Conservation (phyloP, 2,888 invertebrate species). For the Pediacus dermestoides region DNA sequence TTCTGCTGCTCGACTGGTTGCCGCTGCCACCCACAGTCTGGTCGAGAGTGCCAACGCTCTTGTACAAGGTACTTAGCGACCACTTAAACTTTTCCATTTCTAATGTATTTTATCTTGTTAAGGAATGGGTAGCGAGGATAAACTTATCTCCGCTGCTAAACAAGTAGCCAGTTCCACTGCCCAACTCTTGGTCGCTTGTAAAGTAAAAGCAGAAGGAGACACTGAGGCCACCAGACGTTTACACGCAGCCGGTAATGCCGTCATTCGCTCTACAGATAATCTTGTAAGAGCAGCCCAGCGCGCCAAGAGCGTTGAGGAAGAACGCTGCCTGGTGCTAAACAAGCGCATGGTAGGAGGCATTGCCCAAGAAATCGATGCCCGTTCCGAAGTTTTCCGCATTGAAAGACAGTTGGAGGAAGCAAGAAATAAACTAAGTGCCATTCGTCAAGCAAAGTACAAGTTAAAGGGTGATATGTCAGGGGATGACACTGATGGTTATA, state of each 20-base stretch:
- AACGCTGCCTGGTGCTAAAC: conserved; percentile 85
- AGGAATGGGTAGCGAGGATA: conserved; percentile 82
- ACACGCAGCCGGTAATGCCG: conserved; percentile 92
- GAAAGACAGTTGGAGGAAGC: conserved; percentile 94
- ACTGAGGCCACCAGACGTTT: conserved; percentile 90
- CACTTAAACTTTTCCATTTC: conserved; percentile 3
- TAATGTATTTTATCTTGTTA: conserved; percentile 11
- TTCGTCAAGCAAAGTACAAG: conserved; percentile 90
- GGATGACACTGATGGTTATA: conserved; percentile 62
- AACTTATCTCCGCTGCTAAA: conserved; percentile 92
- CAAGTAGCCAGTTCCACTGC: conserved; percentile 97
- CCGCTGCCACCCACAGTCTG: conserved; percentile 94
- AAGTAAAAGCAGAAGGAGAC: conserved; percentile 96
- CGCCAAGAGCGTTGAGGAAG: conserved; percentile 88
- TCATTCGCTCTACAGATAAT: conserved; percentile 96
- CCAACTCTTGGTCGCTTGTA: conserved; percentile 95
- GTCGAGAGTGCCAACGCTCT: conserved; percentile 97
- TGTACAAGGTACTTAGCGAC: conserved; percentile 65
- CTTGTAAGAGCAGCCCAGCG: conserved; percentile 91
- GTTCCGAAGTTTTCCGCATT: conserved; percentile 86
- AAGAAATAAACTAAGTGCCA: conserved; percentile 81
- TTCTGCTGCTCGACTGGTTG: conserved; percentile 92
- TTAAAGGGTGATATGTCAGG: conserved; percentile 64
- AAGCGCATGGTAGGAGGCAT: conserved; percentile 94
- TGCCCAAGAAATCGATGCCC: conserved; percentile 91